Evolutionary conservation across 2,888 invertebrate species (phyloP).

Genomic region (Tanytarsus gracilentus): DNA sequence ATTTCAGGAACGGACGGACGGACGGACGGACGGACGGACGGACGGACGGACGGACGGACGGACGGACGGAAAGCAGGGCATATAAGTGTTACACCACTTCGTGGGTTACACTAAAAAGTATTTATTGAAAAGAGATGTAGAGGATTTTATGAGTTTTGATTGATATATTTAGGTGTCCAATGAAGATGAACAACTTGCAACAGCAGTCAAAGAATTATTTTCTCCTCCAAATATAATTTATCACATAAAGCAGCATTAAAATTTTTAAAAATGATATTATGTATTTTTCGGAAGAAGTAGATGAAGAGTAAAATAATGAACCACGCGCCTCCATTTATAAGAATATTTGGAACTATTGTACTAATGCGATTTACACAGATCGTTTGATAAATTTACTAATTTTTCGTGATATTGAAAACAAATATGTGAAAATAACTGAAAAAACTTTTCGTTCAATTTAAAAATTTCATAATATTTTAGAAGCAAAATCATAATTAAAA

Average conservation of each 20-base stretch:
- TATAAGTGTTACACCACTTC: no score
- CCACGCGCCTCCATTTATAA: constrained; percentile 24
- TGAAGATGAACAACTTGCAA: background rate
- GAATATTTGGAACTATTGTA: constrained; percentile 15
- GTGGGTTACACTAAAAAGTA: background rate
- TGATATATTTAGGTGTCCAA: constrained; percentile 11
- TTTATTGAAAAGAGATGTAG: constrained; percentile 10
- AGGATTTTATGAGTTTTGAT: constrained; percentile 4
- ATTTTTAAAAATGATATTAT: background rate
- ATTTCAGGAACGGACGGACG: no score
- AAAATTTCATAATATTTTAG: no score
- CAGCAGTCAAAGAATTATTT: background rate
- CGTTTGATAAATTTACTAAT: constrained; percentile 20
- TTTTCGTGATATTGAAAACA: no score
- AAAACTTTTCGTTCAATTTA: no score
- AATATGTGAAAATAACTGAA: no score
- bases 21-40: no score
- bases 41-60: no score
- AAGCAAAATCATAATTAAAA: no score
- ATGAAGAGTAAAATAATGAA: constrained; percentile 2
- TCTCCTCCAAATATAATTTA: background rate
- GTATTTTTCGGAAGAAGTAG: background rate
- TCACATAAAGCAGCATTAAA: background rate
- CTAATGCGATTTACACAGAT: no score
- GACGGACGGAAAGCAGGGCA: no score